Base-by-base conservation (phyloP, 2,797 vertebrate species). In the Amblyopsis hoosieri region DNA sequence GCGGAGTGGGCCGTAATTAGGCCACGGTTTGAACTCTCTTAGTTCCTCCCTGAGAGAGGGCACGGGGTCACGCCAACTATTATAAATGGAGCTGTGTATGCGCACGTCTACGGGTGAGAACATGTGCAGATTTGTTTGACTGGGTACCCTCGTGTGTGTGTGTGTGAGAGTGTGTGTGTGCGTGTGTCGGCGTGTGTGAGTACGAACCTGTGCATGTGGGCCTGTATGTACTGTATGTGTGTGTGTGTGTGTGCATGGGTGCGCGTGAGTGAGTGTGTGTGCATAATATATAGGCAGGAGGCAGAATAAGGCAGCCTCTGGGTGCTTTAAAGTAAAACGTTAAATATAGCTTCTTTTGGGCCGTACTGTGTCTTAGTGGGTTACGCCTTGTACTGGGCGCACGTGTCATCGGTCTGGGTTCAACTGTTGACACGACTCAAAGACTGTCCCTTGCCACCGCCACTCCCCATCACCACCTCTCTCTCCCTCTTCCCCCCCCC, bases 21-120 rank as follows among this genome's bases (percentile, higher is more conserved):
- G 91, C 85, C 90, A 92, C 74, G 52, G 86, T 89, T 91, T 92
- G 86, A 93, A 91, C 87, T 91, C 87, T 86, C 83, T 91, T 88
- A 90, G 85, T 87, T 87, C 85, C 84, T 91, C 86, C 87, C 87
- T 75, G 75, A 79, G 83, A 78, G 80, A 69, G 79, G 73, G 57
- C 75, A 64, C 59, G 12, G 77, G 86, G 85, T 88, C 84, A 83
- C 65, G 72, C 74, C 81, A 85, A 89, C 90, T 87, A 84, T 88
- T 91, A 90, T 90, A 90, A 91, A 90, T 87, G 13, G 74, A 85
- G 84, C 57, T 66, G 64, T 70, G 57, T 82, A 70, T 75, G 82
- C 81, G 82, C 66, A 64, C 70, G 79, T 69, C 63, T 61, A 68
- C 23, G 12, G 53, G 37, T 53, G 60, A 19, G 58, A 11, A 47